Evolutionary conservation across 2,113 vertebrate species (phyloP).

Genomic region (Gallinago paraguaiae): DNA sequence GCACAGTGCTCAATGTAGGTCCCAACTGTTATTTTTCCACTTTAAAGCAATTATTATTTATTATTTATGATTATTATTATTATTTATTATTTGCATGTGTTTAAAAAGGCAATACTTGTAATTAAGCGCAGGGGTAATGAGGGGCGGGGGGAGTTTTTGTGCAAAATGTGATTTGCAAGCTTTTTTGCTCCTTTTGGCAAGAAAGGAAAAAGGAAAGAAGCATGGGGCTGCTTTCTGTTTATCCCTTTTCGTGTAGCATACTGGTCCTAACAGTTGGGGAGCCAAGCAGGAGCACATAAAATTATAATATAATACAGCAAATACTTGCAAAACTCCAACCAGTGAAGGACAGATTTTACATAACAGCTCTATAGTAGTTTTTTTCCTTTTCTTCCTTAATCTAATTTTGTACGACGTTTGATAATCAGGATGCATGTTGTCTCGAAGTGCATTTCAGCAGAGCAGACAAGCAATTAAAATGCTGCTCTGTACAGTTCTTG

Average conservation of each 20-base stretch:
- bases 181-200: background rate
- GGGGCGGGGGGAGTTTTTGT: slow-evolving; percentile 40
- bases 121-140: slow-evolving; percentile 47
- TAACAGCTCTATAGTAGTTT: background rate
- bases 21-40: slow-evolving; percentile 71
- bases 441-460: slow-evolving; percentile 32
- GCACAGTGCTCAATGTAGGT: slow-evolving; percentile 95
- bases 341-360: slow-evolving; percentile 14
- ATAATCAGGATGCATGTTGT: slow-evolving; percentile 3
- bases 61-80: background rate
- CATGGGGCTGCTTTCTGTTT: background rate
- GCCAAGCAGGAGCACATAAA: background rate
- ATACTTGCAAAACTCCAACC: slow-evolving; percentile 59
- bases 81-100: slow-evolving; percentile 67
- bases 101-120: slow-evolving; percentile 34
- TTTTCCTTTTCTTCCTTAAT: background rate
- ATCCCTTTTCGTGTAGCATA: background rate
- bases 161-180: background rate
- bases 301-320: background rate
- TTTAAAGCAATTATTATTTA: slow-evolving; percentile 20
- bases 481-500: slow-evolving; percentile 25
- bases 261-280: slow-evolving; percentile 1
- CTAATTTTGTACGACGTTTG: slow-evolving; percentile 4
- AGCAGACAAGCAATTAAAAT: slow-evolving; percentile 62
- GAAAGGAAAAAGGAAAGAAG: background rate